Evolutionary conservation across 92 coral and sea anemone genomes (phyloP).

Genomic region (Heteractis magnifica): DNA sequence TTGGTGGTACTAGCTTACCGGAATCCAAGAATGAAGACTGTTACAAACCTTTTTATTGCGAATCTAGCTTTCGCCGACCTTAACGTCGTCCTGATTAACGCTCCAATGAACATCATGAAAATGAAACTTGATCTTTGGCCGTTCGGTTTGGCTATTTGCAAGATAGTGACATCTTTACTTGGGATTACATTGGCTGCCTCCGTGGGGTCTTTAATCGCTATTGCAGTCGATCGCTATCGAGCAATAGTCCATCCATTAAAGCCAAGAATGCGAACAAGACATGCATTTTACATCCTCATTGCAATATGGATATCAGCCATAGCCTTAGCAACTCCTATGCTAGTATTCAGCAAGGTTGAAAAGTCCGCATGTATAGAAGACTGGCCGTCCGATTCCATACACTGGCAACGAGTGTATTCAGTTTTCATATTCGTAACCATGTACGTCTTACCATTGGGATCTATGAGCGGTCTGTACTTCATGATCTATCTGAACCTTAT

Average conservation of each 20-base stretch:
- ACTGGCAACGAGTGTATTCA: conserved; percentile 35
- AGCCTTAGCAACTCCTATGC: conserved; percentile 56
- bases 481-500: conserved; percentile 66
- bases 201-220: conserved; percentile 76
- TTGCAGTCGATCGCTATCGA: conserved; percentile 77
- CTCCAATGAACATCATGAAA: conserved; percentile 59
- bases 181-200: conserved; percentile 71
- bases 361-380: conserved; percentile 38
- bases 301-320: conserved; percentile 71
- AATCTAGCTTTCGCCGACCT: conserved; percentile 84
- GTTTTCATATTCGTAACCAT: conserved; percentile 46
- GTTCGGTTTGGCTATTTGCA: conserved; percentile 70
- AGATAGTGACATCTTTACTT: conserved; percentile 52
- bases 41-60: conserved; percentile 82
- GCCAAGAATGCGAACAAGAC: conserved; percentile 71
- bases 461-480: conserved; percentile 67
- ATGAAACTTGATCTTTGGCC: conserved; percentile 60
- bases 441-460: conserved; percentile 61
- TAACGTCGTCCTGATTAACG: conserved; percentile 68
- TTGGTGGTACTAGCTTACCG: conserved; percentile 76
- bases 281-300: conserved; percentile 63
- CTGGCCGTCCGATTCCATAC: conserved; percentile 44
- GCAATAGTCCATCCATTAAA: conserved; percentile 84
- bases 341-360: conserved; percentile 40
- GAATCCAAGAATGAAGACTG: conserved; percentile 84